Percentiles rank a stretch among this genome's conserved stretches.
phyloP scores from a whole-genome alignment of 2,113 vertebrate species.

The Pavo muticus region DNA sequence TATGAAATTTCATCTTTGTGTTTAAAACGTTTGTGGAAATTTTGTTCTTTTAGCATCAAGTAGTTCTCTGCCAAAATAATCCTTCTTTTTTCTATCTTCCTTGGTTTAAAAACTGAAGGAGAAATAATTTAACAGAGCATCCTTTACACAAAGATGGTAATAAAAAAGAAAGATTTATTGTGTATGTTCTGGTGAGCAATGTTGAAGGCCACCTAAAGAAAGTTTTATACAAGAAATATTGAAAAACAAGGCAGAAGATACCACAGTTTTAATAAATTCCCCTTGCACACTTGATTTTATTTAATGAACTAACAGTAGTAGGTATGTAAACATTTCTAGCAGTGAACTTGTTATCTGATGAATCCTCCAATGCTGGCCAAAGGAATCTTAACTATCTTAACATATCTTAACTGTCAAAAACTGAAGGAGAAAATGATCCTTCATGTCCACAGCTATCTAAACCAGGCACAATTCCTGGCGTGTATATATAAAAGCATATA shows the following conservation, averaged over 20 bases:
- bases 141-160: not conserved
- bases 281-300: not conserved
- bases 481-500: accelerated
- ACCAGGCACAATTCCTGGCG: not conserved
- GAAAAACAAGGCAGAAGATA: not conserved
- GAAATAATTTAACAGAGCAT: not conserved
- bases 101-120: not conserved
- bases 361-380: not conserved
- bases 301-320: not conserved
- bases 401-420: not conserved
- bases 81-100: not conserved
- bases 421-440: not conserved
- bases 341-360: not conserved
- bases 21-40: not conserved
- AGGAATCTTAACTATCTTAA: not conserved
- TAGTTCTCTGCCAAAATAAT: not conserved
- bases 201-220: not conserved
- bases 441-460: not conserved
- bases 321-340: not conserved
- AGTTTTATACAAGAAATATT: not conserved
- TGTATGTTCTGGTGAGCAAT: not conserved
- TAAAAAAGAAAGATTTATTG: not conserved
- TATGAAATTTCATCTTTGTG: not conserved
- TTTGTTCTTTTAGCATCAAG: not conserved
- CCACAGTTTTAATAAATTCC: not conserved